Base-by-base conservation (phyloP, 2,888 invertebrate species). In the Geophilus truncorum region DNA sequence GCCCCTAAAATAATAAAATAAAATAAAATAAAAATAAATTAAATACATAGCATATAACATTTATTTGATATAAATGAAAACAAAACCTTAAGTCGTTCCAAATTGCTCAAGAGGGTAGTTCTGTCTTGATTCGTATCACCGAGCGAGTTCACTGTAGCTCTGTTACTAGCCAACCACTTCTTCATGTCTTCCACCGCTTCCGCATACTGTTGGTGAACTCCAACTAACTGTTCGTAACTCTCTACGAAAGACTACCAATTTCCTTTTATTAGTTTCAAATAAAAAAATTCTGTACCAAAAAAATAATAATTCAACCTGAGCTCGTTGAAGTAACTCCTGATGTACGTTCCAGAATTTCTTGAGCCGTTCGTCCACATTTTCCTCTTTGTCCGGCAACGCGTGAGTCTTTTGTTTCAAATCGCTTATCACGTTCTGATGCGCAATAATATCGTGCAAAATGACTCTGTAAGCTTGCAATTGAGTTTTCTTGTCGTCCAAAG, bases 401-500 rank as follows among this genome's bases (percentile, higher is more conserved):
- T 93, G 92, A 0, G 93, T 92, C 84, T 93, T 93, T 84, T 93
- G 93, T 84, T 92, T 91, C 51, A 97, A 89, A 86, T 94, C 93
- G 23, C 92, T 90, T 51, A 97, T 90, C 83, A 94, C 94, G 86
- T 95, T 93, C 86, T 96, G 94, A 86, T 95, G 94, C 40, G 92
- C 90, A 80, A 92, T 90, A 5, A 94, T 92, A 84, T 96, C 96
- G 86, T 94, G 94, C 45, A 95, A 15, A 32, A 30, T 77, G 30
- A 77, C 87, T 84, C 95, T 91, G 85, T 97, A 97, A 0, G 92
- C 90, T 86, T 94, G 94, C 51, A 97, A 88, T 86, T 96, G 95
- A 62, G 92, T 92, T 82, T 94, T 92, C 87, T 97, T 97, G 86
- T 97, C 97, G 87, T 97, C 96, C 82, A 97, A 88, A 0, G 94